Base-by-base conservation (phyloP, 2,888 invertebrate genomes). In the Epirrhoe alternata region DNA sequence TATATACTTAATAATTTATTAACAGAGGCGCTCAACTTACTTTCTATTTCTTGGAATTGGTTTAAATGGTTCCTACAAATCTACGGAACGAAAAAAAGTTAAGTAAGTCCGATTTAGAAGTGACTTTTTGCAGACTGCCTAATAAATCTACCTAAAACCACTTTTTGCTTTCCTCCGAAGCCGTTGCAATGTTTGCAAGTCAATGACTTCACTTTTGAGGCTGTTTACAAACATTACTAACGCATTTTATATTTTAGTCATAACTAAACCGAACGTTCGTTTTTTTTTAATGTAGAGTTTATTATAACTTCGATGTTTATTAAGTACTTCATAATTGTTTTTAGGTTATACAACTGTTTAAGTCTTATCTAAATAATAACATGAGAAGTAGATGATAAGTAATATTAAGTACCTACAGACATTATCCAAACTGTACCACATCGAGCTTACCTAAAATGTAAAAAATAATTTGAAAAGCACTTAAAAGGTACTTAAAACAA, bases 111-210 rank as follows among this genome's bases (percentile, higher is more conserved):
- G 49, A 50, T 10, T n/a, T 24, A 24, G 24, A 50, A 38, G 12
- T 42, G 38, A 12, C 38, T 42, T 42, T 12, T 42, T 42, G 38
- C 38, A 42, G 12, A 10, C 12, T 42, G 3, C 3, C 12, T 12
- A 10, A 42, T 38, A 12, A 12, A 42, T 1, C 10, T 42, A 42
- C 38, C 38, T 42, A 42, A 42, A 42, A n/a, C n/a, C n/a, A n/a
- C n/a, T 61, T 61, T 53, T 61, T 54, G 17, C 47, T 12, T 16
- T 42, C 5, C 10, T 52, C 30, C 38, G 14, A 51, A 86, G 81
- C 83, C 82, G 82, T 81, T 77, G 80, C 66, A 79, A 84, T 77
- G 83, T 83, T 82, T 83, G 80, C 67, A 73, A 83, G 86, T 85
- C 87, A 86, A 82, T 80, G 86, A 84, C 86, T 79, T 74, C 69